phyloP scores from a whole-genome alignment of 2,797 vertebrate species.

The Labroides dimidiatus region DNA sequence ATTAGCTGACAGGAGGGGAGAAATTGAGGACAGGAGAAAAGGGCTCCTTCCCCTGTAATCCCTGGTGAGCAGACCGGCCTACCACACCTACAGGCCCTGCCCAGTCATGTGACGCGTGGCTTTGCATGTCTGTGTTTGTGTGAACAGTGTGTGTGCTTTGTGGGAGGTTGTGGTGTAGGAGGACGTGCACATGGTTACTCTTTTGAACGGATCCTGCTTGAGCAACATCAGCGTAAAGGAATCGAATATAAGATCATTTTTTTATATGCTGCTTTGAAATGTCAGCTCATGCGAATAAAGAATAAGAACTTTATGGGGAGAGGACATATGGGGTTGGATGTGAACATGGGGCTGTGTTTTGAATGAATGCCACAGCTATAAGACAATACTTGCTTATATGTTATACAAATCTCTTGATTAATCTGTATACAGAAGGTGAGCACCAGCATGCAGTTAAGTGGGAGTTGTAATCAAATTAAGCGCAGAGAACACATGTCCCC shows the following conservation, averaged over 20 bases:
- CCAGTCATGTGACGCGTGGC: slow-evolving; percentile 74
- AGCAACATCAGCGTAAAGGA: slow-evolving; percentile 2
- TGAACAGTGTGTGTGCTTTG: slow-evolving; percentile 8
- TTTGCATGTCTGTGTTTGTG: slow-evolving; percentile 60
- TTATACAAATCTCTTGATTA: slow-evolving; percentile 19
- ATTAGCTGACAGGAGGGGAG: slow-evolving; percentile 9
- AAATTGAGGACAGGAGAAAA: slow-evolving; percentile 13
- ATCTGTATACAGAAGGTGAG: slow-evolving; percentile 51
- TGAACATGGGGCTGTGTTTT: neutral
- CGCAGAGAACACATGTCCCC: slow-evolving; percentile 59
- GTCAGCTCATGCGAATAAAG: neutral
- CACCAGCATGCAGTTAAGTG: slow-evolving; percentile 33
- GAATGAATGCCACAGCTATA: neutral
- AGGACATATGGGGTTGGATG: neutral
- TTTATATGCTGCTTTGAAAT: too few species aligned
- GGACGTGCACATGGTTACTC: slow-evolving; percentile 3
- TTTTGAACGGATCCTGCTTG: slow-evolving; percentile 10
- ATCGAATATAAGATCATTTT: too few species aligned
- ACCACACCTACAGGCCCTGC: slow-evolving; percentile 72
- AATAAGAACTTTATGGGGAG: too few species aligned
- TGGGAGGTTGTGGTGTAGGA: neutral
- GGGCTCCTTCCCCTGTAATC: slow-evolving; percentile 66
- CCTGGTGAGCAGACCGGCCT: slow-evolving; percentile 59
- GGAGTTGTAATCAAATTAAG: slow-evolving; percentile 73
- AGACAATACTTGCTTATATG: too few species aligned